Percentiles rank a stretch among this genome's conserved stretches.
These are phyloP conservation scores for Drosophila biarmipes DNA, from an alignment of 1,140 invertebrate genomes.

Conservation along the genomic window DNA sequence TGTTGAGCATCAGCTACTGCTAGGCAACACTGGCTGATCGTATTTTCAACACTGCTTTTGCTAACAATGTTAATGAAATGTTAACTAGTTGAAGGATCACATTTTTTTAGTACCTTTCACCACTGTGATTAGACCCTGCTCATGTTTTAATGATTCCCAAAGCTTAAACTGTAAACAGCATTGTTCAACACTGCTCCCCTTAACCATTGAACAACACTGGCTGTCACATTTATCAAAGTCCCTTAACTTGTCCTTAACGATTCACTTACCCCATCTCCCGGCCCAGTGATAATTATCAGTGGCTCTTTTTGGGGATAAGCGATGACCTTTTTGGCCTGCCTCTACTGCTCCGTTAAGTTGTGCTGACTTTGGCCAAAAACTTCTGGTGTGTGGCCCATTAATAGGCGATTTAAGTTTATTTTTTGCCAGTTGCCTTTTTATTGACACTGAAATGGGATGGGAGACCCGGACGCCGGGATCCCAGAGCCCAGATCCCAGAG, in stretches of 20 bases:
- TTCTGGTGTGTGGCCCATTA: conserved; percentile 51
- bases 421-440: conserved; percentile 75
- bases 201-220: not conserved
- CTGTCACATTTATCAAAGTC: not conserved
- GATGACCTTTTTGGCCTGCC: conserved; percentile 14
- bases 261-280: not conserved
- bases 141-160: too few species aligned
- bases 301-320: not conserved
- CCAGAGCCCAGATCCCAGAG: conserved; percentile 3
- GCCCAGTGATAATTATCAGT: conserved; percentile 24
- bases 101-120: too few species aligned
- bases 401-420: conserved; percentile 80
- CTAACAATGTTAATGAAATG: too few species aligned
- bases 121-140: too few species aligned
- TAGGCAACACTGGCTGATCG: not conserved
- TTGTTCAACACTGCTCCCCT: not conserved
- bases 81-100: too few species aligned
- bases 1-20: not conserved
- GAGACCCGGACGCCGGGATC: not conserved
- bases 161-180: not conserved
- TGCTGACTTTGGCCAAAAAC: conserved; percentile 61
- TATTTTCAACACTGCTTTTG: not conserved
- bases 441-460: conserved; percentile 52
- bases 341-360: conserved; percentile 58
- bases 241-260: not conserved